Evolutionary conservation across 1,140 invertebrate species (phyloP).

Genomic region (Paramacrobiotus metropolitanus): DNA sequence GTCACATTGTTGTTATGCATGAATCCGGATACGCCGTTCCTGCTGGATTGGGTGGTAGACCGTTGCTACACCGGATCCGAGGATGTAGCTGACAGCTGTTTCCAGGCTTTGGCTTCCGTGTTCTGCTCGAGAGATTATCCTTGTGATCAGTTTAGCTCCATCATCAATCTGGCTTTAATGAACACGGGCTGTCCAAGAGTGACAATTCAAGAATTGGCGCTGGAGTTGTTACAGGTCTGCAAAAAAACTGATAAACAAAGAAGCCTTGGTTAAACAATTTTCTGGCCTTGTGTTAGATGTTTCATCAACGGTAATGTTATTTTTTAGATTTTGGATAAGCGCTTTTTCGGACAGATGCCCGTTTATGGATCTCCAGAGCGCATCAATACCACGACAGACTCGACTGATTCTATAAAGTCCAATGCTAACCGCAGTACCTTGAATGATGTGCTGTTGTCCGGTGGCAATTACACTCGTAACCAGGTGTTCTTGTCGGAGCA

Average conservation of each 20-base stretch:
- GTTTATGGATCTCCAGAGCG: conserved; percentile 30
- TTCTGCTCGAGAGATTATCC: conserved; percentile 89
- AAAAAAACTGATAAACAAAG: no score
- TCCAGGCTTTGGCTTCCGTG: conserved; percentile 74
- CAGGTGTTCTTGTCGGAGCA: conserved; percentile 75
- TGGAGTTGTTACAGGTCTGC: conserved; percentile 75
- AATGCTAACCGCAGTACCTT: conserved; percentile 29
- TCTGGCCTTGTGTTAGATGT: no score
- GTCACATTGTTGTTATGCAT: conserved; percentile 78
- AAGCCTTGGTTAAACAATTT: no score
- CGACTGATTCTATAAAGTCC: conserved; percentile 13
- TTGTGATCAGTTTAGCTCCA: conserved; percentile 89
- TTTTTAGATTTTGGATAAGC: conserved; percentile 74
- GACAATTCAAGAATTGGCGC: conserved; percentile 67
- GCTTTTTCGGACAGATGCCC: conserved; percentile 52
- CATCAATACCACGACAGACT: no score
- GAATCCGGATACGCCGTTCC: conserved; percentile 71
- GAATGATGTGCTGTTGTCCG: conserved; percentile 54
- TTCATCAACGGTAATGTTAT: no score
- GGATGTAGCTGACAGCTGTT: conserved; percentile 78
- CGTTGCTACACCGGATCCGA: conserved; percentile 76
- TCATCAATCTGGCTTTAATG: conserved; percentile 87
- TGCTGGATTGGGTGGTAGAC: conserved; percentile 92
- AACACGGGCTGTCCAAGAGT: conserved; percentile 77
- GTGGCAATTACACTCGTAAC: conserved; percentile 49